Conservation (phyloP, 1,140 invertebrate species). For the Cardiocondyla obscurior region DNA sequence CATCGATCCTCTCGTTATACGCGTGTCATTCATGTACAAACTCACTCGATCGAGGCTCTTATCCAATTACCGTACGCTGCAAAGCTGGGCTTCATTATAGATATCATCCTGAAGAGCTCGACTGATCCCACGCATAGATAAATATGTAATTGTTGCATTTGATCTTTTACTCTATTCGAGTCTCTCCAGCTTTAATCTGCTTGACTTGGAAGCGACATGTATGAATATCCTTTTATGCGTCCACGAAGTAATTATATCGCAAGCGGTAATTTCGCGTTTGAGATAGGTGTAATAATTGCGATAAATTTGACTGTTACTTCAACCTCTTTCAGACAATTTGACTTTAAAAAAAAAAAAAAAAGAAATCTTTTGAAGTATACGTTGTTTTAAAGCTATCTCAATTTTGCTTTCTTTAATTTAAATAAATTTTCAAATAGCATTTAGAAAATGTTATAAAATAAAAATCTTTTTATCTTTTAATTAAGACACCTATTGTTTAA, state of each 20-base stretch:
- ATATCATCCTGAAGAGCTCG: slow-evolving; percentile 23
- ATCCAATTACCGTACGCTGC: slow-evolving; percentile 16
- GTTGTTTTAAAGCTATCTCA: neutral
- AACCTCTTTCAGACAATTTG: too few relatives aligned
- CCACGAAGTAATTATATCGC: neutral
- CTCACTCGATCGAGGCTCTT: slow-evolving; percentile 15
- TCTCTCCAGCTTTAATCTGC: slow-evolving; percentile 21
- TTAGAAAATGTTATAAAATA: neutral
- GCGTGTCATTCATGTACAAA: neutral
- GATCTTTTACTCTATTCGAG: neutral
- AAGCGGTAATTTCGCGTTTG: too few relatives aligned
- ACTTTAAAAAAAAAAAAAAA: too few relatives aligned
- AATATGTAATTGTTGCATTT: slow-evolving; percentile 18
- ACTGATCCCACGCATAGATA: neutral
- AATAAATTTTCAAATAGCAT: neutral
- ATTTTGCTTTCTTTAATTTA: neutral
- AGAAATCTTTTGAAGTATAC: too few relatives aligned
- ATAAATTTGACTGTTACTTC: too few relatives aligned
- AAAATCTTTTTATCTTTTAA: neutral
- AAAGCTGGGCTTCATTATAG: slow-evolving; percentile 38
- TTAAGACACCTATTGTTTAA: neutral
- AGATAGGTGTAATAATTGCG: too few relatives aligned
- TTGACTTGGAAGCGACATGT: neutral
- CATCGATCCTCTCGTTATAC: slow-evolving; percentile 26
- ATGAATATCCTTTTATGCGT: neutral